Base-by-base conservation (phyloP, 2,888 invertebrate genomes). In the Chrysolina haemoptera region DNA sequence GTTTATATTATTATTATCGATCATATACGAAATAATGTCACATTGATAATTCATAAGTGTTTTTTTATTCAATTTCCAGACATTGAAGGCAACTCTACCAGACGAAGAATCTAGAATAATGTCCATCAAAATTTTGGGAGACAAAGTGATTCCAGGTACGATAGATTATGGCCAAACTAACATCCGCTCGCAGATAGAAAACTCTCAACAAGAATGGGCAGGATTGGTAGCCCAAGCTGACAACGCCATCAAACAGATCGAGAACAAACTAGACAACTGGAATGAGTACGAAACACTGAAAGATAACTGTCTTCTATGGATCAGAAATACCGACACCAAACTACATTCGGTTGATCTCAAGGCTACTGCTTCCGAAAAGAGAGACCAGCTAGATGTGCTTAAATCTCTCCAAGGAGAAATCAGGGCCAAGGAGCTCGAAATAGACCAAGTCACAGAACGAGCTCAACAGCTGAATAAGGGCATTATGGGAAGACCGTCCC, bases 131-230 rank as follows among this genome's bases (percentile, higher is more conserved):
- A 89, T 90, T 9, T 87, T 97, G n/a, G 96, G 96, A 0, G 96
- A 97, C 85, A 96, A 96, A 86, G 97, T 98, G 0, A 92, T 97
- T 53, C 95, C 96, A 2, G 96, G 95, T 27, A 97, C 97, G 0
- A 89, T 95, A 46, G 95, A 94, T 83, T 91, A 91, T 62, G 97
- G 96, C 0, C 96, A 96, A 88, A 90, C 93, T 0, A 94, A 95
- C 81, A 94, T 97, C n/a, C 91, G 95, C 76, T 93, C 94, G 12
- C 96, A 96, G 89, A 94, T 97, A 55, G 96, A 96, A 84, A 92
- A 93, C 11, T 95, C 96, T 0, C 96, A 96, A 83, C 95, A 96
- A 85, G 96, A 96, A 88, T 97, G 96, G 96, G 95, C 96, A 86
- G 93, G 94, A 14, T 88, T 97, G 1, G 89, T 94, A 0, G 94